Evolutionary conservation across 2,888 invertebrate species (phyloP).

Genomic region (Galerucella nymphaeae): DNA sequence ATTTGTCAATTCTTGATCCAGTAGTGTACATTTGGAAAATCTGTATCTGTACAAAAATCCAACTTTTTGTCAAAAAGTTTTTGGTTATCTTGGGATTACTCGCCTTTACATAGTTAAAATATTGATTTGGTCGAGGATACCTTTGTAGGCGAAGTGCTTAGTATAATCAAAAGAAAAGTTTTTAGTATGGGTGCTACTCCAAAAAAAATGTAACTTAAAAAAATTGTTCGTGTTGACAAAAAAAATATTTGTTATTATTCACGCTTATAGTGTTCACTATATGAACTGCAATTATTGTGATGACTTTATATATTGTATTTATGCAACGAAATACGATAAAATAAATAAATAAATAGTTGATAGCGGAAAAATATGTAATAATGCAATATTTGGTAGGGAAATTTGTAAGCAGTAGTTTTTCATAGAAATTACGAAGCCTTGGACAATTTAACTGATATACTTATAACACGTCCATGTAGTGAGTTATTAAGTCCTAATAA

Average conservation of each 20-base stretch:
- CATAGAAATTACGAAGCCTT: too few species aligned
- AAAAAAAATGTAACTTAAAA: conserved; percentile 42
- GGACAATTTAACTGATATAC: too few species aligned
- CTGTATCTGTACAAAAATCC: too few species aligned
- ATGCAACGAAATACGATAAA: conserved; percentile 59
- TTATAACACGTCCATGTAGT: too few species aligned
- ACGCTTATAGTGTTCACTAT: conserved; percentile 66
- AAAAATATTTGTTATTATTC: conserved; percentile 56
- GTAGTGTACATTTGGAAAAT: too few species aligned
- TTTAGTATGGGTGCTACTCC: conserved; percentile 63
- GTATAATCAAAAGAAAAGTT: conserved; percentile 45
- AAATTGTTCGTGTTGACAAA: conserved; percentile 60
- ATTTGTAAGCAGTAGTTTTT: too few species aligned
- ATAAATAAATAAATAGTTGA: conserved; percentile 32
- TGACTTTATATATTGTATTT: conserved; percentile 60
- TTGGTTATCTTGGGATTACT: background rate
- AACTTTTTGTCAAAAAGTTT: background rate
- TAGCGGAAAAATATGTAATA: conserved; percentile 1
- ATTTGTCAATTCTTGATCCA: too few species aligned
- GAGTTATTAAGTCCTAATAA: too few species aligned
- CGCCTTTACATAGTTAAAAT: background rate
- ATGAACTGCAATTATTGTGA: conserved; percentile 65
- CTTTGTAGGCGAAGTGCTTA: conserved; percentile 13
- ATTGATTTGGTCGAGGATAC: conserved; percentile 1
- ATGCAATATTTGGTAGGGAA: background rate